Evolutionary conservation across 1,140 invertebrate genomes (phyloP).

Genomic region (Drosophila grimshawi): DNA sequence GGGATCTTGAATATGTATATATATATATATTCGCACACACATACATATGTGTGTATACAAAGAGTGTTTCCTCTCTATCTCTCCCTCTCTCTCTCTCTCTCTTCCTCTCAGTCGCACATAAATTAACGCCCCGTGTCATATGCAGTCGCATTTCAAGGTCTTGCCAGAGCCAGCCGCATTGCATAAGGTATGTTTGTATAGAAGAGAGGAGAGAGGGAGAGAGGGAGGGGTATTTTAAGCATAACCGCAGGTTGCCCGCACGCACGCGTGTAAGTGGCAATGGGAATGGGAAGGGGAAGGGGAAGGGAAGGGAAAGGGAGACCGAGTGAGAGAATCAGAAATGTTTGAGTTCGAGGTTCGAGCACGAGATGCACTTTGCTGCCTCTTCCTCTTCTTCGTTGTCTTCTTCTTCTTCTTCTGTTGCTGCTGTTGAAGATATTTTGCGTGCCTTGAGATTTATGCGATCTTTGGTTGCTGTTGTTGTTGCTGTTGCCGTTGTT

Average conservation of each 20-base stretch:
- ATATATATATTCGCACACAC: too few relatives aligned
- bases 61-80: not conserved
- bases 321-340: not conserved
- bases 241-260: constrained; percentile 57
- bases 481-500: constrained; percentile 17
- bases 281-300: not conserved
- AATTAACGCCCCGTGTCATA: constrained; percentile 80
- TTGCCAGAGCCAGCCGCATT: constrained; percentile 33
- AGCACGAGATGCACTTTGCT: constrained; percentile 15
- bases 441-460: constrained; percentile 76
- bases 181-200: not conserved
- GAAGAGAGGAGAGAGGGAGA: not conserved
- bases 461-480: constrained; percentile 45
- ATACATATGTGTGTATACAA: too few relatives aligned
- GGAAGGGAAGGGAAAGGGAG: not conserved
- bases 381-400: constrained; percentile 32
- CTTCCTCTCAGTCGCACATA: constrained; percentile 49
- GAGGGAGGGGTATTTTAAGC: constrained; percentile 9
- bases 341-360: constrained; percentile 11
- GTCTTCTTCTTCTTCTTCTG: constrained; percentile 47
- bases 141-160: constrained; percentile 72
- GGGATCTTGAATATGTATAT: not conserved
- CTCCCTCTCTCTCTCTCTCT: constrained; percentile 1
- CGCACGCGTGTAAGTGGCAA: constrained; percentile 49
- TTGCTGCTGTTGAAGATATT: constrained; percentile 59